Evolutionary conservation across 2,797 vertebrate species (phyloP), one percentile per base, ranked within the genome.

Genomic region (Myioborus miniatus): DNA sequence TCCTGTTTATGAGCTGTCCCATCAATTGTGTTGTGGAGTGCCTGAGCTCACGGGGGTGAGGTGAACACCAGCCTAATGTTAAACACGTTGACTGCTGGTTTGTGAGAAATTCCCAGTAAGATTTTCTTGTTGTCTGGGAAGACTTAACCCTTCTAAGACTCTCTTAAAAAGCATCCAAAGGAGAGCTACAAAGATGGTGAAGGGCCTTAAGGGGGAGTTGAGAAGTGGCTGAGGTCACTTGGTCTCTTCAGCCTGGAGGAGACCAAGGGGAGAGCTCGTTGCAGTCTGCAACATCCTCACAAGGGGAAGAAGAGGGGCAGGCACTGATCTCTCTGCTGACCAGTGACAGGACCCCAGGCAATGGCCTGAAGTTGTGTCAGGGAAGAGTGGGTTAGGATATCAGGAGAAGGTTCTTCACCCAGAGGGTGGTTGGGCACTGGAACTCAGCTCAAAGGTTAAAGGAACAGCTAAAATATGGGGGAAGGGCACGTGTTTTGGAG

Each of bases 1-100:
- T 37, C 69, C 69, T 88, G 60, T 83, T 88, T 43, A 58, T 89
- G 26, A 75, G 56, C 53, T 55, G 46, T 89, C 84, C 46, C 34
- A 22, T 12, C 0, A 6, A 30, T 22, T 71, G 49, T 44, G 17
- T 1, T 53, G 72, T 50, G n/a, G 43, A 39, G n/a, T 8, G 19
- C 37, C 90, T 50, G 56, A 74, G 44, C 26, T 85, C 55, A n/a
- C 6, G 22, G 1, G 24, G 24, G 39, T 12, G 21, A 90, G 36
- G 5, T 29, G 36, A 92, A 67, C 52, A 43, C 23, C 52, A 70
- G 49, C 36, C 43, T 85, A 34, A 52, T 8, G n/a, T 50, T 78
- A 32, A 77, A 70, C 13, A 43, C 4, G 26, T 56, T 83, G 69
- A 16, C 16, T 70, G 12, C 44, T 68, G 62, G 26, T 58, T 84